Base-by-base conservation (phyloP, 2,888 invertebrate species). In the Sarcophaga variegata region DNA sequence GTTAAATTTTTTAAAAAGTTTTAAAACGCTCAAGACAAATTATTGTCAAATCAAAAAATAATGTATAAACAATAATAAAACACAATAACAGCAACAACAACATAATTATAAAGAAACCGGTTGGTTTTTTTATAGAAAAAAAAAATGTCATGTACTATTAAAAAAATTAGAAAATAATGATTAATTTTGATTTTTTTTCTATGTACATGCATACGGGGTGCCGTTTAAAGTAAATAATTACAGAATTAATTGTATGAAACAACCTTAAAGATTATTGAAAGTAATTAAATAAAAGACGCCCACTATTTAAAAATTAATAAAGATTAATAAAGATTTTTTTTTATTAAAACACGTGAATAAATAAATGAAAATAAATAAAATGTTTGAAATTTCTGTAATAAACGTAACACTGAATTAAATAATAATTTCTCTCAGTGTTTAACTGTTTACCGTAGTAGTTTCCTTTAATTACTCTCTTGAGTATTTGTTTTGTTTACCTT, bases 21-120 rank as follows among this genome's bases (percentile, higher is more conserved):
- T 69, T 60, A 47, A 66, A 64, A 27, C 70, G 70, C 59, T 70
- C 60, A 54, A 79, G 69, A 79, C 70, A 80, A 80, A 71, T 84
- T 80, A 76, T 71, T 84, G 76, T 66, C 80, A 84, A 66, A 80
- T 76, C 66, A 76, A 75, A 71, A 27, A 22, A 66, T 54, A 54
- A 10, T 54, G 12, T 4, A 12, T 4, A 54, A 54, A 54, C 12
- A 54, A 54, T 54, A 54, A 12, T 54, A 54, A 54, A 54, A 14
- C 14, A 49, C 14, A 49, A 49, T 4, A 49, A 11, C 49, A 12
- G 12, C 4, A 49, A 54, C 12, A 54, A 54, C 54, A 54, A 54
- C 4, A 54, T 45, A 67, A 67, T 47, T 45, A 17, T 4, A 66
- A 66, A 17, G 10, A 17, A 45, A 45, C 17, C 37, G 6, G 45